Percentiles rank a stretch among this genome's conserved stretches.
These are phyloP conservation scores for Bedellia somnulentella DNA, from an alignment of 2,888 invertebrate species.

Conservation along the genomic window DNA sequence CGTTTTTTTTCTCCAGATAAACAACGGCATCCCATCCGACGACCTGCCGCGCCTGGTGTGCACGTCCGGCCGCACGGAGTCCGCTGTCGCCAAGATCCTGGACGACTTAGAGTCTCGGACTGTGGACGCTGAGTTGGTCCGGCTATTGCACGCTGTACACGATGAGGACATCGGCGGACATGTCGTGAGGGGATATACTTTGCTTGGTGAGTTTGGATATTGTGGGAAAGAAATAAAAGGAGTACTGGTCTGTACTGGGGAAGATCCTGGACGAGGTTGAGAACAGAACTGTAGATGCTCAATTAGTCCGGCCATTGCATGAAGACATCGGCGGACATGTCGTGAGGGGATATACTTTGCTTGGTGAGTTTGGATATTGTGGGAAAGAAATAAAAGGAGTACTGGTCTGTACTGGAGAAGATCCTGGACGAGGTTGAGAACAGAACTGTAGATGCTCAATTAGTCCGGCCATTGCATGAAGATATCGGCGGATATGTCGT, in stretches of 20 bases:
- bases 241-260: no score
- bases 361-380: no score
- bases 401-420: no score
- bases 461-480: conserved; percentile 61
- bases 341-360: conserved; percentile 74
- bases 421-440: conserved; percentile 67
- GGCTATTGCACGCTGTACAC: conserved; percentile 63
- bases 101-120: conserved; percentile 64
- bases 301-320: conserved; percentile 63
- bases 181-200: conserved; percentile 74
- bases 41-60: conserved; percentile 72
- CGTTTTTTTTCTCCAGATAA: conserved; percentile 25
- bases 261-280: conserved; percentile 66
- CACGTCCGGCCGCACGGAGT: conserved; percentile 79
- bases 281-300: conserved; percentile 63
- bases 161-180: conserved; percentile 63
- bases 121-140: conserved; percentile 64
- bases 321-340: conserved; percentile 66
- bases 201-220: conserved; percentile 36
- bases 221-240: no score
- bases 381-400: no score
- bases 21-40: conserved; percentile 64
- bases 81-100: conserved; percentile 68
- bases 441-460: conserved; percentile 64
- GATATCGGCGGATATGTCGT: conserved; percentile 68